Conservation (phyloP, 2,888 invertebrate species). For the Drosophila koepferae region DNA sequence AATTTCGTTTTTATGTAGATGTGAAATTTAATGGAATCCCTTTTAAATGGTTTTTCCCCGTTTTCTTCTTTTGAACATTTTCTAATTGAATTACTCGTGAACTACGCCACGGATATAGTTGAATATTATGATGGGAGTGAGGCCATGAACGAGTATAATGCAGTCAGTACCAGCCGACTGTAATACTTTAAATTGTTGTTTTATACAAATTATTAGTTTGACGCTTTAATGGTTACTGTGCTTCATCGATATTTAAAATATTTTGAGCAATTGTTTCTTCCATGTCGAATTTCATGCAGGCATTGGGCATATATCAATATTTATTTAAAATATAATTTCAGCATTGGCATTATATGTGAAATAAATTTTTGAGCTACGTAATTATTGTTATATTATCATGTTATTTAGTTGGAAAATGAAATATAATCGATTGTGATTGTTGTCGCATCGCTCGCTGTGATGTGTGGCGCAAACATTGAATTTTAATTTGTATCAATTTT, state of each 20-base stretch:
- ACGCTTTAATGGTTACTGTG: neutral
- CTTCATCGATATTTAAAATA: neutral
- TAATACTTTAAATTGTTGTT: no score
- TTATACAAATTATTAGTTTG: slow-evolving; percentile 18
- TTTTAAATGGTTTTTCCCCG: no score
- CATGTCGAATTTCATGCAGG: slow-evolving; percentile 47
- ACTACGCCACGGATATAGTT: no score
- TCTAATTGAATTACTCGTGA: no score
- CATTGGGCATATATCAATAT: slow-evolving; percentile 14
- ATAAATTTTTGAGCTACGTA: slow-evolving; percentile 8
- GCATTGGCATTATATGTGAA: slow-evolving; percentile 41
- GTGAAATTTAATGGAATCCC: no score
- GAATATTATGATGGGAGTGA: no score
- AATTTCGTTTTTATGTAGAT: no score
- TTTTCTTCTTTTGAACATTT: no score
- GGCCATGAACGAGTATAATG: no score
- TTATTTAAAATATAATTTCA: neutral
- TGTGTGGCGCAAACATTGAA: slow-evolving; percentile 46
- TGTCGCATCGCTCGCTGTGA: slow-evolving; percentile 29
- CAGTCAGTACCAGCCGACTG: neutral
- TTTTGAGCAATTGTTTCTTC: neutral
- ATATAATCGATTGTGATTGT: slow-evolving; percentile 43
- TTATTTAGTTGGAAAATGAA: slow-evolving; percentile 13
- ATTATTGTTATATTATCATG: slow-evolving; percentile 2
- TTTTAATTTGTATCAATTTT: slow-evolving; percentile 44